Conservation (phyloP, 35 echinoderm and acorn worm genomes). For the Patiria miniata region DNA sequence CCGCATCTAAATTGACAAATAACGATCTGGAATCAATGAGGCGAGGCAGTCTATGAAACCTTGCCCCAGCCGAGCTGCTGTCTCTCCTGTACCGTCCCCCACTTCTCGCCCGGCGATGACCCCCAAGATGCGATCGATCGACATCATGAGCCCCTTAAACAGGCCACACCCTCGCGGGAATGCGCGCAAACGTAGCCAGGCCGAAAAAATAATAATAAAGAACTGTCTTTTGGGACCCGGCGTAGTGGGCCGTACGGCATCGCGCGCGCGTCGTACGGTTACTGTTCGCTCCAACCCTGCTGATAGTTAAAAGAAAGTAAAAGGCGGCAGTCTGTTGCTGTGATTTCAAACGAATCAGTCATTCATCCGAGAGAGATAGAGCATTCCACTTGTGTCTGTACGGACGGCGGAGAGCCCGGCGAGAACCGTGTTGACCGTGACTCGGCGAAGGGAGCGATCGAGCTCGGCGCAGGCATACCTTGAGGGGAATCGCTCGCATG, state of each 20-base stretch:
- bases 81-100: background rate
- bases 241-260: too few relatives aligned
- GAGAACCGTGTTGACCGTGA: background rate
- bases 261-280: too few relatives aligned
- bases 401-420: too few relatives aligned
- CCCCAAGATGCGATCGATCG: slow-evolving; percentile 16
- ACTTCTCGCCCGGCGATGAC: background rate
- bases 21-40: slow-evolving; percentile 6
- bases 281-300: too few relatives aligned
- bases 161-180: background rate
- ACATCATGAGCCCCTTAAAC: slow-evolving; percentile 10
- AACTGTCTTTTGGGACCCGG: too few relatives aligned
- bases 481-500: background rate
- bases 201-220: too few relatives aligned
- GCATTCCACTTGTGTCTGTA: too few relatives aligned
- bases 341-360: too few relatives aligned
- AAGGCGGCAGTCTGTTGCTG: too few relatives aligned
- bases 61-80: background rate
- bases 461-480: background rate
- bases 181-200: background rate
- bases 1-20: background rate
- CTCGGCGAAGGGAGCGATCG: background rate
- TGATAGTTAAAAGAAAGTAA: too few relatives aligned
- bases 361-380: too few relatives aligned
- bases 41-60: background rate